Conservation (phyloP, 2,113 vertebrate genomes). For the Chaetodon trifascialis region DNA sequence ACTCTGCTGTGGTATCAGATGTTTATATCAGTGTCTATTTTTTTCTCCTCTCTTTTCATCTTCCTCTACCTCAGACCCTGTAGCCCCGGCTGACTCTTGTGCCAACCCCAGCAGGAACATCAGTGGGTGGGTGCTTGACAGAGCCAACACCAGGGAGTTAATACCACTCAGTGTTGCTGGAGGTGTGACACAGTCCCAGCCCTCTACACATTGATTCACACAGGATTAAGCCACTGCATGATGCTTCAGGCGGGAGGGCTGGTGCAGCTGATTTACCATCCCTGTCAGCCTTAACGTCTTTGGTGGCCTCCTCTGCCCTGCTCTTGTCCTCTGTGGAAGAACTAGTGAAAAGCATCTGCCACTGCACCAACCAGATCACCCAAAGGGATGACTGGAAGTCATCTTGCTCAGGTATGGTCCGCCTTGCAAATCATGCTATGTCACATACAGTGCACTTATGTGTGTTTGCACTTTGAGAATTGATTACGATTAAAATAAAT, state of each 20-base stretch:
- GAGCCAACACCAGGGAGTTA: conserved; percentile 64
- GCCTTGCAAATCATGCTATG: neutral
- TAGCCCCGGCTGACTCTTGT: conserved; percentile 54
- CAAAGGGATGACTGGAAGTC: conserved; percentile 76
- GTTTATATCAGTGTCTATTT: conserved; percentile 29
- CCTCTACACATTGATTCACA: conserved; percentile 73
- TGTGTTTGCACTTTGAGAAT: neutral
- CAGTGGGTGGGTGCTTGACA: conserved; percentile 66
- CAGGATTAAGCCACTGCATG: conserved; percentile 76
- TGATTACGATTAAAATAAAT: no score
- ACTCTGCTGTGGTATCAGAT: conserved; percentile 15
- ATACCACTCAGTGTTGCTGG: conserved; percentile 58
- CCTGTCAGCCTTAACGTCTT: conserved; percentile 76
- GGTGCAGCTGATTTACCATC: conserved; percentile 74
- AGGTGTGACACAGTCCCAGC: conserved; percentile 75
- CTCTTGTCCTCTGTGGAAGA: conserved; percentile 43
- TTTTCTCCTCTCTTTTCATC: conserved; percentile 30
- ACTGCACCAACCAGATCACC: conserved; percentile 65
- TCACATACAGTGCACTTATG: neutral
- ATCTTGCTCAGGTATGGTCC: conserved; percentile 76
- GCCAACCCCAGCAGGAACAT: conserved; percentile 58
- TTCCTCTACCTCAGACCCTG: conserved; percentile 40
- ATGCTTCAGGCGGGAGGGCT: conserved; percentile 74
- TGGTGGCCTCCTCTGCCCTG: conserved; percentile 58
- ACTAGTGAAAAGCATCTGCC: conserved; percentile 52